These are phyloP conservation scores for Anolis sagrei DNA, from an alignment of 2,113 vertebrate species.

Conservation along the genomic window DNA sequence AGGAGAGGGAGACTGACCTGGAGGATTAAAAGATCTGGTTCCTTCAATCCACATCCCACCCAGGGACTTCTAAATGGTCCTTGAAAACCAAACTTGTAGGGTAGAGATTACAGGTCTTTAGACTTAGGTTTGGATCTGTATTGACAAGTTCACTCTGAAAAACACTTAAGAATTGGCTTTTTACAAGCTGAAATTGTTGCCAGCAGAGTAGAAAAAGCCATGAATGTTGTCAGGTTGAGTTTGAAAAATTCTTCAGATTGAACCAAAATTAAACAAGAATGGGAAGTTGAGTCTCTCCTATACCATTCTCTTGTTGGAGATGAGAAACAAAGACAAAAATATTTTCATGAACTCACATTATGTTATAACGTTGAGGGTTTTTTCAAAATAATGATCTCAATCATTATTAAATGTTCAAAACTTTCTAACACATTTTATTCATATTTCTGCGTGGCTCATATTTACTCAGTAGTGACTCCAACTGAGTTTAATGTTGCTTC, in stretches of 20 bases:
- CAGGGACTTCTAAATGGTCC: background rate
- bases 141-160: background rate
- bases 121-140: background rate
- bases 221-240: background rate
- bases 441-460: constrained; percentile 36
- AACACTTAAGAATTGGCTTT: background rate
- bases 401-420: constrained; percentile 32
- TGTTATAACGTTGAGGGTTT: constrained; percentile 8
- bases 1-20: background rate
- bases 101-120: background rate
- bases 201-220: background rate
- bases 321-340: background rate
- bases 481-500: background rate
- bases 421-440: constrained; percentile 37
- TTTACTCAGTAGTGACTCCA: background rate
- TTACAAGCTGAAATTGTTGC: background rate
- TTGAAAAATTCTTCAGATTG: background rate
- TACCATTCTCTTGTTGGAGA: background rate
- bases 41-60: background rate
- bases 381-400: background rate
- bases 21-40: background rate
- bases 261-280: background rate
- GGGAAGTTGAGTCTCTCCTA: background rate
- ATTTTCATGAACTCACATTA: background rate
- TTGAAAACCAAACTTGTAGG: background rate